Evolutionary conservation across 2,888 invertebrate species (phyloP).

Genomic region (Rhorus exstirpatorius): DNA sequence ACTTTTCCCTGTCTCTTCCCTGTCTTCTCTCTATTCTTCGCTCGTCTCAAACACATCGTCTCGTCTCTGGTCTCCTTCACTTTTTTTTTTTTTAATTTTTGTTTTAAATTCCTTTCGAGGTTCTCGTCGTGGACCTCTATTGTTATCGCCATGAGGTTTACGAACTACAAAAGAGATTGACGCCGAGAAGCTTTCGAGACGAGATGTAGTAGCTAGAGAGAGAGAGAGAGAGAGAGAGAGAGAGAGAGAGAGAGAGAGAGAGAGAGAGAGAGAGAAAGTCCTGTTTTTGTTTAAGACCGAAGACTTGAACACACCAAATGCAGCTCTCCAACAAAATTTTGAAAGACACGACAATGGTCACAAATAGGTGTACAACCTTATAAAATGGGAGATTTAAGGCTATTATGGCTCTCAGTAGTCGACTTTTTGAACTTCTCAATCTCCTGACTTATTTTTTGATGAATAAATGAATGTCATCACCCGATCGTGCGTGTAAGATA

Average conservation of each 20-base stretch:
- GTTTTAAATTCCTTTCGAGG: neutral
- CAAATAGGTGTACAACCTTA: neutral
- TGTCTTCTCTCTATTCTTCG: constrained; percentile 33
- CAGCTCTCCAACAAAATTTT: constrained; percentile 9
- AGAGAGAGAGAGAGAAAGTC: neutral
- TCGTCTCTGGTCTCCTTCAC: constrained; percentile 3
- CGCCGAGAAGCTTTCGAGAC: constrained; percentile 52
- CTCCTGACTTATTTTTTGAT: neutral
- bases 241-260: constrained; percentile 3
- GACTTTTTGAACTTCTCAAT: neutral
- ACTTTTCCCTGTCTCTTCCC: neutral
- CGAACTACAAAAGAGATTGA: constrained; percentile 47
- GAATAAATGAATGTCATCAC: neutral
- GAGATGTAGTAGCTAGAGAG: constrained; percentile 18
- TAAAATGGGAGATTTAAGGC: neutral
- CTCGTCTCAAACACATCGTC: constrained; percentile 5
- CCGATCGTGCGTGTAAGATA: neutral
- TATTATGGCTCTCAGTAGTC: neutral
- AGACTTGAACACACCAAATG: neutral
- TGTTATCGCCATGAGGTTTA: constrained; percentile 57
- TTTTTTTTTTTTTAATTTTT: too few relatives aligned
- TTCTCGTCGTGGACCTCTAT: constrained; percentile 37
- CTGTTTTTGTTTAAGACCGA: constrained; percentile 19
- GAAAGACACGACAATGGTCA: constrained; percentile 10
- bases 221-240: neutral